Percentiles rank a stretch among this genome's conserved stretches.
Conservation (phyloP, 2,888 invertebrate genomes). For the Drosophila mimetica region DNA sequence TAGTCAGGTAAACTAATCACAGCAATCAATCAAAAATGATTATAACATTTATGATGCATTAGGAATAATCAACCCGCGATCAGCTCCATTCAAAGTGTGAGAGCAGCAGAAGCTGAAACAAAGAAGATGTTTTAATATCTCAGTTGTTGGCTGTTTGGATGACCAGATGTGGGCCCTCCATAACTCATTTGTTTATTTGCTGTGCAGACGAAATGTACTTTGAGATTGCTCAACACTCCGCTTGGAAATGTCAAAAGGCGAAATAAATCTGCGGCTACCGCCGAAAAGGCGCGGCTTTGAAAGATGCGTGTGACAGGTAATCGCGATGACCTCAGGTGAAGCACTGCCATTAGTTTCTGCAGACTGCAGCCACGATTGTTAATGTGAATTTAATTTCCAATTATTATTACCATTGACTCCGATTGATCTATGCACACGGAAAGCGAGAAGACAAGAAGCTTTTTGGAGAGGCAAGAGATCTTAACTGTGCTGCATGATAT, state of each 20-base stretch:
- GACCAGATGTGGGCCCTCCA: slow-evolving; percentile 8
- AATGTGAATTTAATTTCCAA: slow-evolving; percentile 51
- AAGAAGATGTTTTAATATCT: slow-evolving; percentile 12
- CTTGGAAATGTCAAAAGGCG: slow-evolving; percentile 48
- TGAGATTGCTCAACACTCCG: slow-evolving; percentile 50
- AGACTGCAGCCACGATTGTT: slow-evolving; percentile 25
- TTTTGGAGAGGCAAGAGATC: slow-evolving; percentile 10
- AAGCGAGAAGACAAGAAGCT: slow-evolving; percentile 23
- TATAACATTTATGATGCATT: slow-evolving; percentile 36
- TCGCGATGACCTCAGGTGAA: slow-evolving; percentile 44
- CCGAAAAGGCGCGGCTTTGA: slow-evolving; percentile 36
- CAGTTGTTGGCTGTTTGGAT: neutral
- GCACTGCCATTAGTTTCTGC: slow-evolving; percentile 9
- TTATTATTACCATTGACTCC: slow-evolving; percentile 13
- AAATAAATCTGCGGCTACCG: slow-evolving; percentile 23
- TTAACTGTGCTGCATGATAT: slow-evolving; percentile 32
- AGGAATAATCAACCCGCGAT: slow-evolving; percentile 29
- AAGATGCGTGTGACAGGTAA: slow-evolving; percentile 51
- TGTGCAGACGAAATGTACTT: slow-evolving; percentile 27
- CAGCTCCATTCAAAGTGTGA: slow-evolving; percentile 24
- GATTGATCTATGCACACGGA: slow-evolving; percentile 35
- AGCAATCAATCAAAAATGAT: slow-evolving; percentile 60
- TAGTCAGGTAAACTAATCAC: slow-evolving; percentile 37
- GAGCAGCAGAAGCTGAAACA: slow-evolving; percentile 35
- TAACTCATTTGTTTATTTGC: slow-evolving; percentile 14